Base-by-base conservation (phyloP, 2,113 vertebrate genomes). In the Chaetops frenatus region DNA sequence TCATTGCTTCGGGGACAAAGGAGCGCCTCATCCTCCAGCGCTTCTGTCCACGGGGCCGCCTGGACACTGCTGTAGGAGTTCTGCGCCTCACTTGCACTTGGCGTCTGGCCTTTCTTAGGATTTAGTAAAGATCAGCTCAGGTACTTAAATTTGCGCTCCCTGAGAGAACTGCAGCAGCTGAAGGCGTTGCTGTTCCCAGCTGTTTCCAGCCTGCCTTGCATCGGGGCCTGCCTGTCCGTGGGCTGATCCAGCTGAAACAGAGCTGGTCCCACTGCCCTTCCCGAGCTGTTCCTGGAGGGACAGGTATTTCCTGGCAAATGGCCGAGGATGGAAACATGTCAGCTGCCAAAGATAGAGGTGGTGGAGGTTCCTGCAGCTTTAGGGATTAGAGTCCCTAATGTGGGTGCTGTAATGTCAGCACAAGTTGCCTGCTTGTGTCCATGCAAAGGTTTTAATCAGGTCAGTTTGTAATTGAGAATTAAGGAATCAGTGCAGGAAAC, bases 311-410 rank as follows among this genome's bases (percentile, higher is more conserved):
- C 40, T 72, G 79, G 57, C 27, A 1, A 28, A 8, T 40, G 61
- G 5, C 33, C 48, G 51, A 45, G 60, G 9, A 6, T 58, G 47
- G 77, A 74, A 11, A 38, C 15, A 15, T 0, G 0, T 74, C 66
- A 91, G 35, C 80, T 86, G 86, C 76, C 72, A 69, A 40, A 89
- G 56, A 54, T 66, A 74, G 87, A 45, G 19, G 16, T 56, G 38
- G 14, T 40, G 31, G 66, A 69, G 65, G 50, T 77, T 86, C 73
- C 69, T 81, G 44, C 44, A 78, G 90, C 65, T 81, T 91, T 95
- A 81, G 84, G 78, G 95, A 81, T 91, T 96, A 96, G 65, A 56
- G 73, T 74, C 35, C 60, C 33, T 78, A 47, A 66, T 47, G 38
- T 78, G 92, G 80, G 6, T 78, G 58, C 40, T 61, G 58, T 77